These are phyloP conservation scores for Uloborus plumipes DNA, from an alignment of 2,888 invertebrate species.

Conservation along the genomic window DNA sequence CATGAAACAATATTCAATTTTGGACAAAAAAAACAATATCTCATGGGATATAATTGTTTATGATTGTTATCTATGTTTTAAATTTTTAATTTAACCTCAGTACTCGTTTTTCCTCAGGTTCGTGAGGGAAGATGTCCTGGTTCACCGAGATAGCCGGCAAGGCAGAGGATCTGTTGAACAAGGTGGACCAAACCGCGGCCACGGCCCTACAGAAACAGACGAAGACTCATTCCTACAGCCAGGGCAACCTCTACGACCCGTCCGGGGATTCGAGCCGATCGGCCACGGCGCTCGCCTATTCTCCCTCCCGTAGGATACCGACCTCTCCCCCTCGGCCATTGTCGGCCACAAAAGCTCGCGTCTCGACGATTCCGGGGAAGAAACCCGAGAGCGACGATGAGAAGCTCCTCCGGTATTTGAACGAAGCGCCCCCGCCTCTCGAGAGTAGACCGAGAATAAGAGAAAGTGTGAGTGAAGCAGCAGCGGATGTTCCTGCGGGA, in stretches of 20 bases:
- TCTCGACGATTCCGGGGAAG: constrained; percentile 50
- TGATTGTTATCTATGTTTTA: too few relatives aligned
- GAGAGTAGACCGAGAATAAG: too few relatives aligned
- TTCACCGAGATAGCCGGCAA: constrained; percentile 81
- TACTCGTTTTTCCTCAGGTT: not conserved
- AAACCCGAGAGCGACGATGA: constrained; percentile 69
- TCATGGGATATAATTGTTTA: too few relatives aligned
- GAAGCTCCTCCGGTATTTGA: constrained; percentile 73
- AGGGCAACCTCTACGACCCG: not conserved
- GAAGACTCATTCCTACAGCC: not conserved
- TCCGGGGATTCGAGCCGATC: not conserved
- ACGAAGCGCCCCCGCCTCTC: constrained; percentile 65
- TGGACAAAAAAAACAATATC: too few relatives aligned
- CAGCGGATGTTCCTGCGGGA: too few relatives aligned
- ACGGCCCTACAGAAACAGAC: constrained; percentile 73
- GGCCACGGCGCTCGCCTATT: constrained; percentile 5
- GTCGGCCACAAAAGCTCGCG: not conserved
- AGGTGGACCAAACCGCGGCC: constrained; percentile 82
- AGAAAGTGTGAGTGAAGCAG: too few relatives aligned
- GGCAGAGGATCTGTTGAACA: constrained; percentile 82
- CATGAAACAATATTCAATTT: too few relatives aligned
- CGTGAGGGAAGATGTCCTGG: constrained; percentile 77
- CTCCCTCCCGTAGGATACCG: constrained; percentile 2
- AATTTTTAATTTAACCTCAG: too few relatives aligned
- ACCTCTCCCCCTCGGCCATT: not conserved